Evolutionary conservation across 2,888 invertebrate genomes (phyloP).

Genomic region (Furcula furcula): DNA sequence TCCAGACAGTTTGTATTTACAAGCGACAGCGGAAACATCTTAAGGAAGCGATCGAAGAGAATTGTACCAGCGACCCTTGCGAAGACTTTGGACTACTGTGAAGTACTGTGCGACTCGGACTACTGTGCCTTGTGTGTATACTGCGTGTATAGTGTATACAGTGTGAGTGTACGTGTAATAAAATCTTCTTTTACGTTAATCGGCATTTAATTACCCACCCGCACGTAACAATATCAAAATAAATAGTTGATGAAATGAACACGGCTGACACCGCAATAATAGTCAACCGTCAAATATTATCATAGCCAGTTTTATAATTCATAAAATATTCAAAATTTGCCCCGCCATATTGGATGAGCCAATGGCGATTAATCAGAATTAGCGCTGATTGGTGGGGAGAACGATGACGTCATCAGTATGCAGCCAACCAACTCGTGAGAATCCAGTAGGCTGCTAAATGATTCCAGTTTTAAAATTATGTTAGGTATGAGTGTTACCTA

Average conservation of each 20-base stretch:
- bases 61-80: too few species aligned
- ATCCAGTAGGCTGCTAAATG: slow-evolving; percentile 28
- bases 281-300: slow-evolving; percentile 30
- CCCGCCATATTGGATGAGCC: slow-evolving; percentile 33
- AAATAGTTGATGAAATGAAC: slow-evolving; percentile 11
- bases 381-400: slow-evolving; percentile 62
- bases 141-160: too few species aligned
- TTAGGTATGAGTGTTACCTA: too few species aligned
- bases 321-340: slow-evolving; percentile 48
- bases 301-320: slow-evolving; percentile 41
- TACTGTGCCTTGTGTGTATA: too few species aligned
- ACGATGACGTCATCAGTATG: slow-evolving; percentile 73
- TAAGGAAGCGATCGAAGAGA: too few species aligned
- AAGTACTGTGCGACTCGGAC: too few species aligned
- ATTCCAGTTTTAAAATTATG: slow-evolving; percentile 23
- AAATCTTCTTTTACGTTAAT: too few species aligned
- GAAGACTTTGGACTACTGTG: too few species aligned
- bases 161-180: too few species aligned
- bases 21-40: too few species aligned
- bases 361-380: slow-evolving; percentile 67
- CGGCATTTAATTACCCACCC: too few species aligned
- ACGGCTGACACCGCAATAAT: slow-evolving; percentile 12
- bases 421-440: slow-evolving; percentile 34
- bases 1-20: too few species aligned
- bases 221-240: not conserved